phyloP scores from a whole-genome alignment of 2,113 vertebrate species.

The Spermophilus dauricus region DNA sequence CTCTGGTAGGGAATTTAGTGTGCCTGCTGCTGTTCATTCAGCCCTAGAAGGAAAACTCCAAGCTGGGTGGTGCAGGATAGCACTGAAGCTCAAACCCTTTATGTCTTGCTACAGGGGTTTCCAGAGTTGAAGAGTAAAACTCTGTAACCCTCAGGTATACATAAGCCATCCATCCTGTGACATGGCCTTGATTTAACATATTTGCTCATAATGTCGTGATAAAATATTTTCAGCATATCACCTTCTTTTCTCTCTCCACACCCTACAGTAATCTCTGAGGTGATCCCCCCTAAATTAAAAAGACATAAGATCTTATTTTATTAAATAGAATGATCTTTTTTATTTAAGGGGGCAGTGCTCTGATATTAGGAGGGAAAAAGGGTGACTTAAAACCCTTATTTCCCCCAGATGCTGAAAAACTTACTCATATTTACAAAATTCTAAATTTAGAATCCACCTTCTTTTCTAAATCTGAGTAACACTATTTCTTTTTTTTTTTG shows the following conservation, averaged over 20 bases:
- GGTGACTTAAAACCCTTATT: constrained; percentile 7
- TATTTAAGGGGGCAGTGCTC: neutral
- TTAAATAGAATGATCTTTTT: neutral
- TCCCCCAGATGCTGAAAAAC: neutral
- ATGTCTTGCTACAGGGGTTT: constrained; percentile 71
- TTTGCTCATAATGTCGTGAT: constrained; percentile 82
- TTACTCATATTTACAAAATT: neutral
- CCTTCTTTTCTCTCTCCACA: neutral
- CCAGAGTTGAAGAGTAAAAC: constrained; percentile 79
- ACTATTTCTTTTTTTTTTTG: neutral
- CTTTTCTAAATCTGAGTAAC: constrained; percentile 5
- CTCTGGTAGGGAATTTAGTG: neutral
- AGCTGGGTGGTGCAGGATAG: constrained; percentile 70
- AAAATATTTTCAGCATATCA: constrained; percentile 71
- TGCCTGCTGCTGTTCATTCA: neutral
- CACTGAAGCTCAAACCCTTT: constrained; percentile 62
- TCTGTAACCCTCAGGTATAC: constrained; percentile 62
- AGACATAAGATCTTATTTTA: neutral
- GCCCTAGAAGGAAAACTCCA: constrained; percentile 72
- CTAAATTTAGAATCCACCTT: neutral
- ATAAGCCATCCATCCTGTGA: constrained; percentile 71
- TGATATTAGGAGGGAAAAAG: neutral
- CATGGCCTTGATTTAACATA: constrained; percentile 80
- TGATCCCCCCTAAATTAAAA: constrained; percentile 31
- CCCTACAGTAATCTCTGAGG: neutral